Evolutionary conservation across 2,113 vertebrate genomes (phyloP).

Genomic region (Hemicordylus capensis): DNA sequence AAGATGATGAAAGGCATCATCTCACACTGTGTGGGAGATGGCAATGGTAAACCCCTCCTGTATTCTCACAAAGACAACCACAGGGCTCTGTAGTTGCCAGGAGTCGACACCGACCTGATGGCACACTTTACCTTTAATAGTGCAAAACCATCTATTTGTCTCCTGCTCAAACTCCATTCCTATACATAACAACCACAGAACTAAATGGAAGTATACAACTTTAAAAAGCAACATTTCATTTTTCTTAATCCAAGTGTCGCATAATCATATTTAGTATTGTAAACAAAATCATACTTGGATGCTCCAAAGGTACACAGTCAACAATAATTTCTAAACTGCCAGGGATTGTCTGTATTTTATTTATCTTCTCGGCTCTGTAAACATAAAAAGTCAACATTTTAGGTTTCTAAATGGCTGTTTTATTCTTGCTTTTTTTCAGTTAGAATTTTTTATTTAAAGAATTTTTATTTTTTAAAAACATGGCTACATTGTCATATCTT

Average conservation of each 20-base stretch:
- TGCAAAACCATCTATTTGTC: background rate
- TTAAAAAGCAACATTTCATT: background rate
- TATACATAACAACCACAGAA: background rate
- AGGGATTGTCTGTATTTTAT: conserved; percentile 94
- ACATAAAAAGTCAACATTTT: conserved; percentile 53
- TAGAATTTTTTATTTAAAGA: too few relatives aligned
- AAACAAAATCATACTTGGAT: conserved; percentile 86
- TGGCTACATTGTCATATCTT: too few relatives aligned
- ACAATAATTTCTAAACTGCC: conserved; percentile 89
- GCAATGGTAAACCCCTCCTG: too few relatives aligned
- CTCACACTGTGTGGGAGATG: too few relatives aligned
- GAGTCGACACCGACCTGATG: too few relatives aligned
- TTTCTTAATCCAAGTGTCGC: background rate
- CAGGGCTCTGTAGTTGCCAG: too few relatives aligned
- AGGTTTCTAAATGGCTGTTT: too few relatives aligned
- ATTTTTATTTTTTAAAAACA: too few relatives aligned
- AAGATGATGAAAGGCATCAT: too few relatives aligned
- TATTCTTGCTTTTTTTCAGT: too few relatives aligned
- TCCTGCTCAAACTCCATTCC: background rate
- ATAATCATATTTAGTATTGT: background rate
- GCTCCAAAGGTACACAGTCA: conserved; percentile 91
- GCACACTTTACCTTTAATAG: too few relatives aligned
- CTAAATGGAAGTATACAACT: background rate
- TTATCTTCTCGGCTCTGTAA: conserved; percentile 92
- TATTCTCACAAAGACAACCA: too few relatives aligned